phyloP scores from a whole-genome alignment of 2,113 vertebrate genomes.

The Ictalurus furcatus region DNA sequence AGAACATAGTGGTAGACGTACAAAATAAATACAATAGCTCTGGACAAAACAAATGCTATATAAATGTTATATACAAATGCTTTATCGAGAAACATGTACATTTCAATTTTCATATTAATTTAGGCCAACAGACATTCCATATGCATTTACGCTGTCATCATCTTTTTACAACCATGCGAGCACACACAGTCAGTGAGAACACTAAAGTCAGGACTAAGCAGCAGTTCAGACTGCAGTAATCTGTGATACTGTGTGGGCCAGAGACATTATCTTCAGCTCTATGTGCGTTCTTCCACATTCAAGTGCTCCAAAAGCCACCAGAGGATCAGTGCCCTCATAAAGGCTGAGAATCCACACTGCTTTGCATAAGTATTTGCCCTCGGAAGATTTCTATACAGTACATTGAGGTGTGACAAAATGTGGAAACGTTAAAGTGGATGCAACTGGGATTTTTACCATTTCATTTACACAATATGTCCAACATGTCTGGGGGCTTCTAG shows the following conservation, averaged over 20 bases:
- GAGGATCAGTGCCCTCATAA: not conserved
- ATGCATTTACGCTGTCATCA: not conserved
- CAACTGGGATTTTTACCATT: not conserved
- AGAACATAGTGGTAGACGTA: not conserved
- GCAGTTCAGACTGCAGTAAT: not conserved
- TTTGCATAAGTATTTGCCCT: not conserved
- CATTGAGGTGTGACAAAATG: not conserved
- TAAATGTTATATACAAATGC: no score
- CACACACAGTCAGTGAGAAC: not conserved
- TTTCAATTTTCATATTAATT: not conserved
- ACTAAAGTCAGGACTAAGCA: conserved; percentile 4
- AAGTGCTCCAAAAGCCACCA: not conserved
- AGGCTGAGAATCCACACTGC: not conserved
- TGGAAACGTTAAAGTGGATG: not conserved
- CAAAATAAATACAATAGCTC: not conserved
- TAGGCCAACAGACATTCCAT: not conserved
- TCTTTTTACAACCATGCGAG: not conserved
- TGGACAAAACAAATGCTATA: not conserved
- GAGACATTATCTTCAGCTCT: not conserved
- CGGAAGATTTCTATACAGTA: not conserved
- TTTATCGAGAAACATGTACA: not conserved
- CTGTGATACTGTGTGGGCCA: not conserved
- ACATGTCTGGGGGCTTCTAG: not conserved
- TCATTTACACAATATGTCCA: not conserved
- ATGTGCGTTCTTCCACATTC: not conserved